Evolutionary conservation across 2,888 invertebrate species (phyloP).

Genomic region (Trimorus sp.): DNA sequence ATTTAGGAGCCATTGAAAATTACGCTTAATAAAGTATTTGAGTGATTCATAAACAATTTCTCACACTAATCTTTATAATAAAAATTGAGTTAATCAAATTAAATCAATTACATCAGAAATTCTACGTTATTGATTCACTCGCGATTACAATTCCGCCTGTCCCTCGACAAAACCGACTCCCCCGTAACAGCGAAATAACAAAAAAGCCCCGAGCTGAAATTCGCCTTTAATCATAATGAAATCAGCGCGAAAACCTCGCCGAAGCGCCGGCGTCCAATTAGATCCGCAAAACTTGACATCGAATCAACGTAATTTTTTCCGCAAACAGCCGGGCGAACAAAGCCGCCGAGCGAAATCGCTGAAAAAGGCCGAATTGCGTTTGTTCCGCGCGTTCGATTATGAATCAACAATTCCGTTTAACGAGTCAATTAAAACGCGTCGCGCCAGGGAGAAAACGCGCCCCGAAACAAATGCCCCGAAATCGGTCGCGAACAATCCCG

Average conservation of each 20-base stretch:
- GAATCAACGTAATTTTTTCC: conserved; percentile 2
- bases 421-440: conserved; percentile 38
- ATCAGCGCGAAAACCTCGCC: background rate
- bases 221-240: too few species aligned
- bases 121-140: too few species aligned
- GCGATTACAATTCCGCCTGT: too few species aligned
- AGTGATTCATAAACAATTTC: too few species aligned
- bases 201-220: too few species aligned
- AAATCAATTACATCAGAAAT: too few species aligned
- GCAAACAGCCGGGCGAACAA: background rate
- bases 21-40: too few species aligned
- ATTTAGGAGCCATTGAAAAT: too few species aligned
- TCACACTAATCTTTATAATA: too few species aligned
- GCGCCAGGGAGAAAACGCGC: background rate
- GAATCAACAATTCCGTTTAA: conserved; percentile 28
- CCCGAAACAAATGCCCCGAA: conserved; percentile 26
- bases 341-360: background rate
- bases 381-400: conserved; percentile 21
- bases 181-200: too few species aligned
- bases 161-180: too few species aligned
- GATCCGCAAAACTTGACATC: background rate
- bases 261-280: background rate
- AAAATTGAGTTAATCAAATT: too few species aligned
- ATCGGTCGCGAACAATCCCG: conserved; percentile 1
- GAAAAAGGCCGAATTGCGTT: conserved; percentile 8